phyloP scores from a whole-genome alignment of 2,113 vertebrate species.

The Harpagus bidentatus region DNA sequence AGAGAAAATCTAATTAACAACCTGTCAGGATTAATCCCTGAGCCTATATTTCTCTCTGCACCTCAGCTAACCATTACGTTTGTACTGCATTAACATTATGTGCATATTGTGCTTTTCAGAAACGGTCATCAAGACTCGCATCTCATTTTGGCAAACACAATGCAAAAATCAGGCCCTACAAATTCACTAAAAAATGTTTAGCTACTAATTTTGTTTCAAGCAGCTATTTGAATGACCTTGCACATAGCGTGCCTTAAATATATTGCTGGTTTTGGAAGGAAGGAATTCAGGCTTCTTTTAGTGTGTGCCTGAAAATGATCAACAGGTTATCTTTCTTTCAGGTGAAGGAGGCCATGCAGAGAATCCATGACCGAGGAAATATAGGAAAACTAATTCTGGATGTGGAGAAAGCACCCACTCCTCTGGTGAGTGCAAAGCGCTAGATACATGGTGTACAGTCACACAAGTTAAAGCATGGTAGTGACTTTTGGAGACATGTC shows the following conservation, averaged over 20 bases:
- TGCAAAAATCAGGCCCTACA: background rate
- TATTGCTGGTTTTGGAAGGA: background rate
- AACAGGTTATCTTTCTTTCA: slow-evolving; percentile 44
- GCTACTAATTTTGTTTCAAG: background rate
- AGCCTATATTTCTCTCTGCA: background rate
- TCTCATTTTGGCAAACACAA: background rate
- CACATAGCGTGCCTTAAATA: background rate
- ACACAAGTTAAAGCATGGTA: background rate
- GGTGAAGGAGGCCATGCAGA: slow-evolving; percentile 99
- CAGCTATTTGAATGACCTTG: background rate
- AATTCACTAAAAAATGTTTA: background rate
- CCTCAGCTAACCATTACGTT: background rate
- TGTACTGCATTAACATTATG: background rate
- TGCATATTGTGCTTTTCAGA: background rate
- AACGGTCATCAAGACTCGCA: background rate
- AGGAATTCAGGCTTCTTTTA: background rate
- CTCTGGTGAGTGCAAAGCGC: slow-evolving; percentile 80
- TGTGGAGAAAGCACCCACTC: slow-evolving; percentile 94
- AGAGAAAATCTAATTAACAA: background rate
- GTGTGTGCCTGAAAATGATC: background rate
- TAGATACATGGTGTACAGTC: background rate
- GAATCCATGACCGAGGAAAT: slow-evolving; percentile 98
- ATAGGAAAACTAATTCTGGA: slow-evolving; percentile 98
- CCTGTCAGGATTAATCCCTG: background rate
- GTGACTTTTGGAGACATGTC: background rate